Evolutionary conservation across 2,797 vertebrate genomes (phyloP), one percentile per base, ranked within the genome.

Genomic region (Sarcophilus harrisii): DNA sequence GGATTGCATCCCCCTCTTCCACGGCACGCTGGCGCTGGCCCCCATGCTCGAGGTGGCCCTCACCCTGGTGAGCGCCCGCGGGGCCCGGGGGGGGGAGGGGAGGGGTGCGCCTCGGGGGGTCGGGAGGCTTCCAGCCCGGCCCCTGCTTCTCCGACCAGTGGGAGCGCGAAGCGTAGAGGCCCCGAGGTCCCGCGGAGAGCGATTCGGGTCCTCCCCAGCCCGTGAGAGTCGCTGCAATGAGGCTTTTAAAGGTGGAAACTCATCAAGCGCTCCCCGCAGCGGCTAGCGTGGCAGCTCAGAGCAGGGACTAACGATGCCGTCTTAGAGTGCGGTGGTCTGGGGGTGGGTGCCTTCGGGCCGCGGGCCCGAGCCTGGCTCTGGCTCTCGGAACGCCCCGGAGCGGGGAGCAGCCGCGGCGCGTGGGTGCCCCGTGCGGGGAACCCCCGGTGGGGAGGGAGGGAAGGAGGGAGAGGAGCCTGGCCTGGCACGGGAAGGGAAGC

Each of bases 41-140:
- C 99, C 99, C 3, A 99, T 99, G 99, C 98, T 99, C 90, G 99
- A 99, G 98, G 99, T 99, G 97, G 99, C 99, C 14, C 98, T 99
- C 92, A 99, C 99, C 0, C 98, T 99, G 99, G 99, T 99, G 97
- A 99, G 99, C 96, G 49, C 21, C 16, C 30, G 32, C 49, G 49
- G 60, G 49, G 29, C 27, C 38, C 57, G 8, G 27, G 28, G 60
- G 60, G 8, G 9, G n/a, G n/a, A n/a, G 8, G 28, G 59, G 59
- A 11, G 10, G 59, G 62, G 5, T 11, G 0, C 5, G n/a, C 13
- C 54, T 55, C 10, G 54, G 54, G 54, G 54, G 54, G 10, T 54
- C 5, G 52, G 52, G 52, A 60, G 52, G 28, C 10, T 28, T 59
- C 27, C 27, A 60, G 11, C 11, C 59, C 21, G 8, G 66, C 66